These are phyloP conservation scores for Boloria euphrosyne DNA, from an alignment of 2,888 invertebrate species.

Conservation along the genomic window DNA sequence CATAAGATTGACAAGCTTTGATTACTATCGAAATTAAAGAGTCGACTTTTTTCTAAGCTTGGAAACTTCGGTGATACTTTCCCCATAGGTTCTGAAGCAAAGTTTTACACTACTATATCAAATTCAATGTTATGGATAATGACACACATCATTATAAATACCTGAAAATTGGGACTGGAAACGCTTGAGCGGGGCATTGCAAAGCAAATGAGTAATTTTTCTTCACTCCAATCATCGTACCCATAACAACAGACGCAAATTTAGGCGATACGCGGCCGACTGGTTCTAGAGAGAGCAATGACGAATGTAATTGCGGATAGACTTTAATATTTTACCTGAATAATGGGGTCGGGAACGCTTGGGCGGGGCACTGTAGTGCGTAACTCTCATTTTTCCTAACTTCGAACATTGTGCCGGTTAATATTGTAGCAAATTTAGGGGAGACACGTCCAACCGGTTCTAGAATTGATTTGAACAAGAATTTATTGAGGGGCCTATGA, in stretches of 20 bases:
- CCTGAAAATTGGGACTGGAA: slow-evolving; percentile 85
- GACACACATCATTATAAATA: slow-evolving; percentile 42
- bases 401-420: slow-evolving; percentile 81
- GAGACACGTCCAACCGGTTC: slow-evolving; percentile 66
- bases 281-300: slow-evolving; percentile 79
- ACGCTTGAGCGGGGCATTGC: slow-evolving; percentile 86
- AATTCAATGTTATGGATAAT: slow-evolving; percentile 8
- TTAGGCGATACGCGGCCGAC: slow-evolving; percentile 86
- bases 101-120: slow-evolving; percentile 31
- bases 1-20: slow-evolving; percentile 82
- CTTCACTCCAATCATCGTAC: slow-evolving; percentile 81
- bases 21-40: slow-evolving; percentile 66
- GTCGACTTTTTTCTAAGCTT: slow-evolving; percentile 69
- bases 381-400: slow-evolving; percentile 71
- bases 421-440: slow-evolving; percentile 81
- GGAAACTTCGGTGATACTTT: slow-evolving; percentile 86
- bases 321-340: slow-evolving; percentile 72
- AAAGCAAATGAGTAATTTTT: slow-evolving; percentile 76
- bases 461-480: slow-evolving; percentile 46
- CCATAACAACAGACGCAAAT: slow-evolving; percentile 84
- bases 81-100: slow-evolving; percentile 82
- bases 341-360: slow-evolving; percentile 83
- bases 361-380: slow-evolving; percentile 85
- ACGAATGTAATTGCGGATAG: slow-evolving; percentile 20
- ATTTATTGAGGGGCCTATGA: slow-evolving; percentile 41